Evolutionary conservation across 2,888 invertebrate species (phyloP).

Genomic region (Theristus sp.): DNA sequence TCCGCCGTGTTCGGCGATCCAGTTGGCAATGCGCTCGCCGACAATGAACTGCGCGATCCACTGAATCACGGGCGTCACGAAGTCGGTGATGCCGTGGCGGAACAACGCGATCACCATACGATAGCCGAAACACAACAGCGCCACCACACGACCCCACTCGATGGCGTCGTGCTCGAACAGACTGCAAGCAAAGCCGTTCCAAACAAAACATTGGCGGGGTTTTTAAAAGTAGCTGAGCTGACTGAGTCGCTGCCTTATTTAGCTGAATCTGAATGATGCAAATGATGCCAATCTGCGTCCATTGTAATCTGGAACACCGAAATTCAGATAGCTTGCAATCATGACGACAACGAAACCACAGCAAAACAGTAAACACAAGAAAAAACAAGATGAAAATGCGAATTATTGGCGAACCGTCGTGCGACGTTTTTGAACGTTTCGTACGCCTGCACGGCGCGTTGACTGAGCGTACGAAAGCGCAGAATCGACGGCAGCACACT

Average conservation of each 20-base stretch:
- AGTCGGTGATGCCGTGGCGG: conserved; percentile 17
- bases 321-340: too few species aligned
- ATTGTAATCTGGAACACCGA: too few species aligned
- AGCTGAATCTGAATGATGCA: too few species aligned
- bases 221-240: too few species aligned
- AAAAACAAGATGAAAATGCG: too few species aligned
- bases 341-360: too few species aligned
- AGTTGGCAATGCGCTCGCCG: conserved; percentile 25
- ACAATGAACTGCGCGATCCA: conserved; percentile 26
- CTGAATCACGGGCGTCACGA: conserved; percentile 24
- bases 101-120: conserved; percentile 26
- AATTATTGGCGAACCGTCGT: conserved; percentile 17
- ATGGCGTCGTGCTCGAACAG: conserved; percentile 27
- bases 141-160: conserved; percentile 30
- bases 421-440: conserved; percentile 28
- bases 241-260: too few species aligned
- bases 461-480: conserved; percentile 11
- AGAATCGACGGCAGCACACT: conserved; percentile 10
- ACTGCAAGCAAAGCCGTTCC: too few species aligned
- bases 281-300: too few species aligned
- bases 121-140: conserved; percentile 31
- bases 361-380: too few species aligned
- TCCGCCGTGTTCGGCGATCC: conserved; percentile 32
- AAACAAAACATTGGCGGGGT: too few species aligned
- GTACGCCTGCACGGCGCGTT: conserved; percentile 22